Evolutionary conservation across 2,888 invertebrate genomes (phyloP).

Genomic region (Drosophila kokeensis): DNA sequence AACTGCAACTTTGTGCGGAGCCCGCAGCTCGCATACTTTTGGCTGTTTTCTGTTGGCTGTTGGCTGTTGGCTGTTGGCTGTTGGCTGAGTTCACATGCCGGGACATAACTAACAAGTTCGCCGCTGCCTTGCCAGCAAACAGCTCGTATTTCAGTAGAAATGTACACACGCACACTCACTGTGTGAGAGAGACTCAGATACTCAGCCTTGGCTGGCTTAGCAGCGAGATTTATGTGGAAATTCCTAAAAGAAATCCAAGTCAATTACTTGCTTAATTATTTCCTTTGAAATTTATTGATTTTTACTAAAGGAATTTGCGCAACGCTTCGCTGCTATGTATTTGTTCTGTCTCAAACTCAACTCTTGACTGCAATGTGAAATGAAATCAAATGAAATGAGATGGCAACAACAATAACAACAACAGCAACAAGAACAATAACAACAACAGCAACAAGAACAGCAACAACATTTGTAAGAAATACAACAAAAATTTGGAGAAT

Average conservation of each 20-base stretch:
- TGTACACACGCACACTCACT: conserved; percentile 20
- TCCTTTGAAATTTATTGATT: conserved; percentile 81
- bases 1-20: conserved; percentile 54
- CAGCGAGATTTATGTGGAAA: conserved; percentile 80
- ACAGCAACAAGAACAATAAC: conserved; percentile 9
- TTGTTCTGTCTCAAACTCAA: conserved; percentile 58
- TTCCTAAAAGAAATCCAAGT: conserved; percentile 82
- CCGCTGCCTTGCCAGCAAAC: conserved; percentile 38
- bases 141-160: conserved; percentile 57
- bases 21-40: conserved; percentile 54
- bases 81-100: conserved; percentile 63
- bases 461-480: conserved; percentile 3
- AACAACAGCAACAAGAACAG: conserved; percentile 3
- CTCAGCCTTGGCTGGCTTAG: conserved; percentile 68
- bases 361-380: conserved; percentile 51
- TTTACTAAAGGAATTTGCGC: conserved; percentile 66
- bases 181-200: conserved; percentile 3
- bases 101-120: conserved; percentile 72
- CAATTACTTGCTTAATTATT: conserved; percentile 82
- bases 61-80: conserved; percentile 59
- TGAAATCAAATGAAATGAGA: conserved; percentile 55
- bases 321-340: conserved; percentile 60
- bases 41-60: conserved; percentile 57
- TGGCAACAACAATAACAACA: conserved; percentile 17
- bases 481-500: conserved; percentile 13